Evolutionary conservation across 2,797 vertebrate genomes (phyloP).

Genomic region (Malurus splendens): DNA sequence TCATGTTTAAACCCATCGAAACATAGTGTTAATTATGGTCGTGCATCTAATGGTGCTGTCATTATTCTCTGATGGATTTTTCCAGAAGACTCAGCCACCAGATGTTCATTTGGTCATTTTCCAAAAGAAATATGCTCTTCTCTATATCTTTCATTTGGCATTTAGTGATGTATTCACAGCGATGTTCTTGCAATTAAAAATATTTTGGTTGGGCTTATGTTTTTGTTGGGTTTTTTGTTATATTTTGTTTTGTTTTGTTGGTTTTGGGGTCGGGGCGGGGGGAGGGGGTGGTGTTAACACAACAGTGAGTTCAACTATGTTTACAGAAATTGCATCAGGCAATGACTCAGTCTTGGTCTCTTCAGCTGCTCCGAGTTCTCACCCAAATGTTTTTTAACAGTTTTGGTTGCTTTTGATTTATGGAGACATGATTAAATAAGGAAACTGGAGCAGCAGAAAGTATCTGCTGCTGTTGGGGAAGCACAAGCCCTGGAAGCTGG

Average conservation of each 20-base stretch:
- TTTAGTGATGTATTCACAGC: background rate
- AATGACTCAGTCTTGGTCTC: constrained; percentile 11
- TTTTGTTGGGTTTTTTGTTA: background rate
- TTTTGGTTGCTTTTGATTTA: constrained; percentile 38
- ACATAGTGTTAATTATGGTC: constrained; percentile 31
- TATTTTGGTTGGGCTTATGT: background rate
- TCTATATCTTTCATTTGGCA: constrained; percentile 12
- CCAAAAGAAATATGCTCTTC: constrained; percentile 44
- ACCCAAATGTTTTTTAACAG: constrained; percentile 24
- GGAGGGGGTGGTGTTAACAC: background rate
- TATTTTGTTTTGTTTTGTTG: background rate
- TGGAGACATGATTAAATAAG: constrained; percentile 9
- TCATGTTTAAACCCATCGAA: constrained; percentile 43
- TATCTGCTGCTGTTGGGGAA: constrained; percentile 2
- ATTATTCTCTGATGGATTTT: constrained; percentile 38
- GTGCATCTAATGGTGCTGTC: constrained; percentile 16
- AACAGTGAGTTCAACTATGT: constrained; percentile 18
- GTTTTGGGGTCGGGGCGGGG: accelerated
- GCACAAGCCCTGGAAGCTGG: background rate
- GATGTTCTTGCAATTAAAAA: background rate
- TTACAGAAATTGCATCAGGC: constrained; percentile 38
- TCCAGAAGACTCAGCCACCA: constrained; percentile 40
- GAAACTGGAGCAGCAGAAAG: background rate
- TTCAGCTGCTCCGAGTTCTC: constrained; percentile 24
- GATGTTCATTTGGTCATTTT: constrained; percentile 56